Base-by-base conservation (phyloP, 2,113 vertebrate genomes). In the Dolichallabes microphthalmus region DNA sequence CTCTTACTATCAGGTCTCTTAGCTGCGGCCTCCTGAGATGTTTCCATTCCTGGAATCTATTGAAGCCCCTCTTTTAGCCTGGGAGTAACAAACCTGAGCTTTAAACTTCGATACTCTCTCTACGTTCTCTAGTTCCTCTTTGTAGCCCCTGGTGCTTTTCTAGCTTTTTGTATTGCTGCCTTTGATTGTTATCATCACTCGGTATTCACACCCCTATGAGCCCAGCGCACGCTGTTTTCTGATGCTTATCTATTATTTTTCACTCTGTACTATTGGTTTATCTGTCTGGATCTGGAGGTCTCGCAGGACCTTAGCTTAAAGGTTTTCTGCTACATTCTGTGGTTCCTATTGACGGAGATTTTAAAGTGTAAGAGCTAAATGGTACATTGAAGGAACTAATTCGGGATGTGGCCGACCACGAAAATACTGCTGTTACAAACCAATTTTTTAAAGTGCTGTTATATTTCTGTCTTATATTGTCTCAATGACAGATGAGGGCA, bases 41-140 rank as follows among this genome's bases (percentile, higher is more conserved):
- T 45, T 80, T 80, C 78, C 15, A 63, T 80, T 80, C 58, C 27
- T 57, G 53, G 30, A 78, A 35, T 58, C 55, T 32, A 78, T 58
- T 78, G 76, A 63, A 63, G 78, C 58, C 8, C 57, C 4, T 80
- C 58, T 50, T 80, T 80, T 13, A 85, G 88, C 30, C n/a, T 57
- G n/a, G 35, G 50, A 85, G 52, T 78, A 86, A 80, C 61, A 88
- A 89, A 60, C 25, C 80, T 64, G 35, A n/a, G 78, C 76, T 79
- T 79, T 60, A 79, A 60, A 80, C 10, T 15, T 45, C 22, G 25
- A 45, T 39, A 17, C 5, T 45, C 19, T 80, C 6, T 45, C 35
- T 39, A n/a, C 5, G 50, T 12, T 80, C 13, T 45, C 35, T n/a
- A 80, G 58, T 45, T 63, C 32, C 78, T 50, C 58, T 80, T 63